Conservation (phyloP, 2,888 invertebrate genomes). For the Platycnemis pennipes region DNA sequence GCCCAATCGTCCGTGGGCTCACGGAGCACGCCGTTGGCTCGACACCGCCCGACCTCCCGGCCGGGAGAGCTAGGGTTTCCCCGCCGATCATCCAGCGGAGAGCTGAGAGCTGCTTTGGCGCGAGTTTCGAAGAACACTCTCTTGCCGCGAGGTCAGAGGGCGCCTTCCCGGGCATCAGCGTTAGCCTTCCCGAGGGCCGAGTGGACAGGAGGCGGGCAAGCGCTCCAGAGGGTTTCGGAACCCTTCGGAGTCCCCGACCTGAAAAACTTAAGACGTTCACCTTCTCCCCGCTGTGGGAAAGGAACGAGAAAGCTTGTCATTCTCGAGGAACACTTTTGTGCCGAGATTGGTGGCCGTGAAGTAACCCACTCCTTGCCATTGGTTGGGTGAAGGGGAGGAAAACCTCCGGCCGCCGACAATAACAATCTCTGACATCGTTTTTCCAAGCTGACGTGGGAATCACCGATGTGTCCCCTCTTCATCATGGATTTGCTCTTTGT, state of each 20-base stretch:
- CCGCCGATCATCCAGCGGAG: background rate
- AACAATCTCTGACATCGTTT: background rate
- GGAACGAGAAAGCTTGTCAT: background rate
- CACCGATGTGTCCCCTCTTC: background rate
- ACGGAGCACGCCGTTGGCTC: background rate
- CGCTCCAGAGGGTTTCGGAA: background rate
- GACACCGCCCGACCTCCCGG: too few relatives aligned
- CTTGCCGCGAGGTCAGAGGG: too few relatives aligned
- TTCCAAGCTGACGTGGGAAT: background rate
- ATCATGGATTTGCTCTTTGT: constrained; percentile 21
- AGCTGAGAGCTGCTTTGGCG: background rate
- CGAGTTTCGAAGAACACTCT: background rate
- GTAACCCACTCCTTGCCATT: background rate
- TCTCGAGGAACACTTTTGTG: too few relatives aligned
- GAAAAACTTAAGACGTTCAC: background rate
- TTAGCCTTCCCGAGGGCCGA: background rate
- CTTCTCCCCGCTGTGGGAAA: background rate
- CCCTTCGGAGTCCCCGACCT: background rate
- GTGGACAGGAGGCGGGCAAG: background rate
- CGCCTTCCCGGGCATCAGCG: too few relatives aligned
- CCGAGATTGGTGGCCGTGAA: background rate
- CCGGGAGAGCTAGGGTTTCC: background rate
- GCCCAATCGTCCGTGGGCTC: background rate
- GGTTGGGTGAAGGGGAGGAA: background rate
- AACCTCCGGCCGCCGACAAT: background rate